These are phyloP conservation scores for Cyprinodon diabolis DNA, from an alignment of 2,797 vertebrate genomes.

Conservation along the genomic window DNA sequence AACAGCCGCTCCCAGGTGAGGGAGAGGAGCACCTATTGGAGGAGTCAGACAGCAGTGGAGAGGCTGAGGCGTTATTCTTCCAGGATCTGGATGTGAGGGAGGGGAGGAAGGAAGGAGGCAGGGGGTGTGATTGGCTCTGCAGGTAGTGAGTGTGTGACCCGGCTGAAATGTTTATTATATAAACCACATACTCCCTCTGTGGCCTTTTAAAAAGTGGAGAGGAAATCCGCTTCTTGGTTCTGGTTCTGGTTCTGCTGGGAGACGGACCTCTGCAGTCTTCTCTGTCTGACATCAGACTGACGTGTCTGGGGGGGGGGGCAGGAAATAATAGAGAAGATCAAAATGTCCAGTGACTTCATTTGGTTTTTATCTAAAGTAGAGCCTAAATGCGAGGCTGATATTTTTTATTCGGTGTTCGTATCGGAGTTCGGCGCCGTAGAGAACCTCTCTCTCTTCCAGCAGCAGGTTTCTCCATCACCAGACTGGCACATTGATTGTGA, in stretches of 20 bases:
- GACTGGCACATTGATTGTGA: too few species aligned
- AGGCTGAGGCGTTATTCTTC: background rate
- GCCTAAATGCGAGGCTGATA: too few species aligned
- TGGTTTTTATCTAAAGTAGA: too few species aligned
- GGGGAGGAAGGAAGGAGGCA: conserved; percentile 15
- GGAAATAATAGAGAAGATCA: too few species aligned
- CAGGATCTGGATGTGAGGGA: conserved; percentile 7
- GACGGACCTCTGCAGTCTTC: conserved; percentile 24
- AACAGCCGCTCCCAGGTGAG: background rate
- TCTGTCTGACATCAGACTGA: conserved; percentile 9
- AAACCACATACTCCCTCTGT: conserved; percentile 8
- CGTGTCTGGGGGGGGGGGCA: too few species aligned
- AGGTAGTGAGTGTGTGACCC: conserved; percentile 35
- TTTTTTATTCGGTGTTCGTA: too few species aligned
- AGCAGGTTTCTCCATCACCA: too few species aligned
- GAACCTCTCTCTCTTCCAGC: too few species aligned
- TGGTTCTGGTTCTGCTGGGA: conserved; percentile 25
- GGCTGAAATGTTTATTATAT: conserved; percentile 38
- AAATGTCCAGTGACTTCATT: too few species aligned
- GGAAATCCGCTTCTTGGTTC: conserved; percentile 39
- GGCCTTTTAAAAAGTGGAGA: conserved; percentile 7
- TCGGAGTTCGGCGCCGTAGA: too few species aligned
- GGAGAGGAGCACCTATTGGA: background rate
- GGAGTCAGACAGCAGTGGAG: background rate
- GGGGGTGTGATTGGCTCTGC: conserved; percentile 12